phyloP scores from a whole-genome alignment of 2,888 invertebrate genomes.

The Heliconius ethilla region DNA sequence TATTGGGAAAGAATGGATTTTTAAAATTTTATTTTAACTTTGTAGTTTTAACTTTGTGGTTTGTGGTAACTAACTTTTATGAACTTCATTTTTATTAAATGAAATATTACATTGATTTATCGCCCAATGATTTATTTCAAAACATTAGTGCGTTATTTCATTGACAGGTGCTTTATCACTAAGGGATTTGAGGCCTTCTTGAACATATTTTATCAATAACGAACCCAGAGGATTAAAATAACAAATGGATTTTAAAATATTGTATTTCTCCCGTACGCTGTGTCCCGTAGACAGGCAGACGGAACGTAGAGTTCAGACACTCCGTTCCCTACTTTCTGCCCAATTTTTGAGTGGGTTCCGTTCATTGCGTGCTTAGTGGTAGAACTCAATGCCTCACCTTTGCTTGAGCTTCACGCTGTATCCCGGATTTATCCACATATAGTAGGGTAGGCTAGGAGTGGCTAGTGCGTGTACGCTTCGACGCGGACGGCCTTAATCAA shows the following conservation, averaged over 20 bases:
- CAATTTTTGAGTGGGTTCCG: not conserved
- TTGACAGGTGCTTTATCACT: conserved; percentile 1
- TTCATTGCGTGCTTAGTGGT: not conserved
- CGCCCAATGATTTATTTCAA: not conserved
- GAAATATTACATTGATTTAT: not conserved
- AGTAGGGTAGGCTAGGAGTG: not conserved
- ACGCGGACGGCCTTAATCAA: too few relatives aligned
- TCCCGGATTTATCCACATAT: too few relatives aligned
- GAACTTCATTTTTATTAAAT: too few relatives aligned
- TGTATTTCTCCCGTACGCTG: too few relatives aligned
- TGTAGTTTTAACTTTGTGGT: too few relatives aligned
- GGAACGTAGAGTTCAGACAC: too few relatives aligned
- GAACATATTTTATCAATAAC: not conserved
- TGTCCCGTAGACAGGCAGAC: too few relatives aligned
- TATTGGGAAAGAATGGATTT: too few relatives aligned
- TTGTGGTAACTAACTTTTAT: too few relatives aligned
- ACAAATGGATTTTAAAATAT: too few relatives aligned
- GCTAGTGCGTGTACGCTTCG: not conserved
- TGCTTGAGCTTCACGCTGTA: not conserved
- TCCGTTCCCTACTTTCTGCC: not conserved
- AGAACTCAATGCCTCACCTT: not conserved
- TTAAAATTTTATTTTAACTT: too few relatives aligned
- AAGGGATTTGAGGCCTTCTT: not conserved
- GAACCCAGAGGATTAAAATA: not conserved
- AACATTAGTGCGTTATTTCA: not conserved